These are phyloP conservation scores for Anguilla obscura DNA, from an alignment of 2,797 vertebrate genomes.

Conservation along the genomic window DNA sequence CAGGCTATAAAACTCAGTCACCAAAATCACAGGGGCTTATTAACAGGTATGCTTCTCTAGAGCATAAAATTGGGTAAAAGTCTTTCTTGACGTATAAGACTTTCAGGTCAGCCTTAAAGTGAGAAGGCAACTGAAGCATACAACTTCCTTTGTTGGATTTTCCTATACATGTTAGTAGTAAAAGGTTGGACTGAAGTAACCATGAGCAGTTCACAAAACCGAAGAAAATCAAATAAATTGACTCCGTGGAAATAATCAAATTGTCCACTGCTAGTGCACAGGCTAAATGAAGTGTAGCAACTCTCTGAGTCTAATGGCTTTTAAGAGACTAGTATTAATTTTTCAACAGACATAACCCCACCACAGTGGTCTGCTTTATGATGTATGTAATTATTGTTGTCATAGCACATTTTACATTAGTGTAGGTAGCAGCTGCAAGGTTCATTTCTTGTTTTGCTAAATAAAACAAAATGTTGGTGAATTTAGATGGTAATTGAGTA, in stretches of 20 bases:
- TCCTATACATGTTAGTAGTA: neutral
- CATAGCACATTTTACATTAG: neutral
- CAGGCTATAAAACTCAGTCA: neutral
- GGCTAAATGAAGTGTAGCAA: neutral
- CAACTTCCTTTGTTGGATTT: neutral
- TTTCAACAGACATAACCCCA: neutral
- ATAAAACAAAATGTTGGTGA: neutral
- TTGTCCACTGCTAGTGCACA: neutral
- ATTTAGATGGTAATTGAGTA: neutral
- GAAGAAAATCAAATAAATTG: neutral
- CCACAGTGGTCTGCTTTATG: slow-evolving; percentile 4
- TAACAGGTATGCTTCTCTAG: neutral
- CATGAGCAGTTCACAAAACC: neutral
- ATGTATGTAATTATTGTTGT: slow-evolving; percentile 15
- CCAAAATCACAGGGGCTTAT: neutral
- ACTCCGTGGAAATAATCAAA: neutral
- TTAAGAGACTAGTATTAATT: slow-evolving; percentile 3
- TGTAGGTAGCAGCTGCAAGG: neutral
- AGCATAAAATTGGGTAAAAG: neutral
- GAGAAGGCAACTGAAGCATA: neutral
- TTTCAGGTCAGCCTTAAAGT: neutral
- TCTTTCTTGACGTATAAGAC: neutral
- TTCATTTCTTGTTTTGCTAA: neutral
- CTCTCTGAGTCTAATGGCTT: neutral
- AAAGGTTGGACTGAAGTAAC: neutral